Percentiles rank a stretch among this genome's conserved stretches.
phyloP scores from a whole-genome alignment of 2,797 vertebrate genomes.

The Tadarida brasiliensis region DNA sequence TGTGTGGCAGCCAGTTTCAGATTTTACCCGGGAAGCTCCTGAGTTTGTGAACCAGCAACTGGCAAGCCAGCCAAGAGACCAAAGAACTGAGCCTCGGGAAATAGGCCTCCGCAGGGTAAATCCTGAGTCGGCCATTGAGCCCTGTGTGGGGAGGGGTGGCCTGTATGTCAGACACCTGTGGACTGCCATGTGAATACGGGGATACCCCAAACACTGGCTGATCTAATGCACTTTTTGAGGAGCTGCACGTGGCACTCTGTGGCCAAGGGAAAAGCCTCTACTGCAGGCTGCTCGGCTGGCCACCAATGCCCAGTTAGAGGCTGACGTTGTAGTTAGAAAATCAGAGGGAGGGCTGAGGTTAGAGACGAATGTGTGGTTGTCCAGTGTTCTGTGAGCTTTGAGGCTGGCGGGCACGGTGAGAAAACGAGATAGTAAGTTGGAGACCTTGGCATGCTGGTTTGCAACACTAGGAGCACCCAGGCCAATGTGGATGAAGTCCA shows the following conservation, averaged over 20 bases:
- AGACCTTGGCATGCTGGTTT: neutral
- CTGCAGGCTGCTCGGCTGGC: neutral
- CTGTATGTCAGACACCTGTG: neutral
- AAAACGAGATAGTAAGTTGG: neutral
- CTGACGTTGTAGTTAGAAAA: neutral
- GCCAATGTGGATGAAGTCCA: too few relatives aligned
- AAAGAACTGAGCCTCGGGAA: neutral
- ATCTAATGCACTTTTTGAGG: neutral
- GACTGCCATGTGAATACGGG: neutral
- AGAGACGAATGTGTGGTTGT: neutral
- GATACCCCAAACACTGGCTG: neutral
- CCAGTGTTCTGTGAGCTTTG: neutral
- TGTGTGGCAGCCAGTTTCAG: too few relatives aligned
- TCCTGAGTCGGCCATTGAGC: neutral
- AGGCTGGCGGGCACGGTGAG: neutral
- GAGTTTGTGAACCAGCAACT: neutral
- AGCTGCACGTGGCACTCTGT: neutral
- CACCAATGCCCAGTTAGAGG: neutral
- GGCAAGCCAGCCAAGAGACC: neutral
- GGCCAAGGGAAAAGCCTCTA: neutral
- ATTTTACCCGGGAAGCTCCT: neutral
- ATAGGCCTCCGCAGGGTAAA: neutral
- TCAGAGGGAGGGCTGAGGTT: neutral
- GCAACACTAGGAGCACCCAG: neutral
- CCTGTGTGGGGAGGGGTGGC: neutral